phyloP scores from a whole-genome alignment of 2,888 invertebrate genomes.

The Zele albiditarsus region DNA sequence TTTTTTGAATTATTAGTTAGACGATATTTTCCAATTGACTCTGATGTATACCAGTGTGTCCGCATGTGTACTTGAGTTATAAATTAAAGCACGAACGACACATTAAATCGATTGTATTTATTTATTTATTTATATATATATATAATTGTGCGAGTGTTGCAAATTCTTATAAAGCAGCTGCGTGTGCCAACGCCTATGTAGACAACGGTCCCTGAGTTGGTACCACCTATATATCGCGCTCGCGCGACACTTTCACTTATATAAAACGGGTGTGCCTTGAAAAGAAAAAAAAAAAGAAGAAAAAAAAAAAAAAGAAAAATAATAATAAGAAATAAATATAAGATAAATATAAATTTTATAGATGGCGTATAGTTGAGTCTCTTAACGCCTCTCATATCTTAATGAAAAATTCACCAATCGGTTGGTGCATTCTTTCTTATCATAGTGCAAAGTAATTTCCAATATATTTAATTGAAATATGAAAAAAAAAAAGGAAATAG shows the following conservation, averaged over 20 bases:
- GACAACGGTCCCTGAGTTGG: conserved; percentile 35
- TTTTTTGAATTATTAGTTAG: background rate
- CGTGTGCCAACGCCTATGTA: conserved; percentile 39
- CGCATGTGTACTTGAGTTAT: background rate
- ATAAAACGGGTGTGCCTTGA: conserved; percentile 28
- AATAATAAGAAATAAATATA: too few species aligned
- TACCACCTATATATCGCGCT: conserved; percentile 43
- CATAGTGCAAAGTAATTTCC: background rate
- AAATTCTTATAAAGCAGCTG: conserved; percentile 44
- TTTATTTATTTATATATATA: background rate
- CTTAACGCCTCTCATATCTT: background rate
- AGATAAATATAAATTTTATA: background rate
- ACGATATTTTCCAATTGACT: background rate
- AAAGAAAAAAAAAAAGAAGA: conserved; percentile 7
- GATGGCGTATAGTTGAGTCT: background rate
- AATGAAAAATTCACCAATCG: background rate
- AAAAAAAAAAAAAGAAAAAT: background rate
- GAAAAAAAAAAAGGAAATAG: background rate
- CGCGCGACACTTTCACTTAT: conserved; percentile 57
- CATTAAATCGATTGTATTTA: background rate
- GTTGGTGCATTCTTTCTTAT: too few species aligned
- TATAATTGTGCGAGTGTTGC: conserved; percentile 6
- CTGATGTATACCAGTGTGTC: too few species aligned
- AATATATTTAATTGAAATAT: background rate
- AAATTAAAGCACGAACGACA: conserved; percentile 8